Evolutionary conservation across 2,113 vertebrate genomes (phyloP).

Genomic region (Myotis yumanensis): DNA sequence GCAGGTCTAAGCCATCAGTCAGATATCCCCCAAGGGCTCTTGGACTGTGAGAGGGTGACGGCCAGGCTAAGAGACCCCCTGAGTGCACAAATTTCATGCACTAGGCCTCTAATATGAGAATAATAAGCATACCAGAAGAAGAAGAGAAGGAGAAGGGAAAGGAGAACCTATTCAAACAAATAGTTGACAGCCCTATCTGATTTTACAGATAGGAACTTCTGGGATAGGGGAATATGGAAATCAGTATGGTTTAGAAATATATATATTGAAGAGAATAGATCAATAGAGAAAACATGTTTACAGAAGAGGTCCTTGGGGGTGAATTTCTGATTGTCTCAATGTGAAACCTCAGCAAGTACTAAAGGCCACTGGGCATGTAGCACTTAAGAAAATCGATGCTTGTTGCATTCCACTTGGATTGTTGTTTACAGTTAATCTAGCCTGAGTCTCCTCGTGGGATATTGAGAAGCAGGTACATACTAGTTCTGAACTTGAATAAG

Average conservation of each 20-base stretch:
- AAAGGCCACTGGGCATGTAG: not conserved
- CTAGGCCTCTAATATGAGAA: too few relatives aligned
- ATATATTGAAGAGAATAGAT: not conserved
- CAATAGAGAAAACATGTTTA: conserved; percentile 9
- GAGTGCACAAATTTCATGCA: too few relatives aligned
- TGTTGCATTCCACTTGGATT: not conserved
- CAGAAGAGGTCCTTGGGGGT: not conserved
- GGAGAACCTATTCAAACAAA: too few relatives aligned
- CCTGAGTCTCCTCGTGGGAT: not conserved
- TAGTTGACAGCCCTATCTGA: not conserved
- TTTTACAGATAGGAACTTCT: not conserved
- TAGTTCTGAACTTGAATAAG: not conserved
- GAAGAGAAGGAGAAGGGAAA: too few relatives aligned
- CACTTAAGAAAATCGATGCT: conserved; percentile 44
- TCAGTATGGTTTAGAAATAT: not conserved
- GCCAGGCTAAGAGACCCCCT: too few relatives aligned
- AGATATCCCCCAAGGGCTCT: too few relatives aligned
- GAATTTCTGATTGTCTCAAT: not conserved
- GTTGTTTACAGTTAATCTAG: conserved; percentile 2
- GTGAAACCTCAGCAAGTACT: not conserved
- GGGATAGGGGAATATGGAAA: not conserved
- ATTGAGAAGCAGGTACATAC: not conserved
- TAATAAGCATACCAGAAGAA: too few relatives aligned
- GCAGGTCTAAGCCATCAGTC: too few relatives aligned
- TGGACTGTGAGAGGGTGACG: too few relatives aligned